A percentile compares a stretch with the other conserved stretches of the same genome.
These are phyloP conservation scores for Crepidodera aurea DNA, from an alignment of 2,888 invertebrate species.

Conservation along the genomic window DNA sequence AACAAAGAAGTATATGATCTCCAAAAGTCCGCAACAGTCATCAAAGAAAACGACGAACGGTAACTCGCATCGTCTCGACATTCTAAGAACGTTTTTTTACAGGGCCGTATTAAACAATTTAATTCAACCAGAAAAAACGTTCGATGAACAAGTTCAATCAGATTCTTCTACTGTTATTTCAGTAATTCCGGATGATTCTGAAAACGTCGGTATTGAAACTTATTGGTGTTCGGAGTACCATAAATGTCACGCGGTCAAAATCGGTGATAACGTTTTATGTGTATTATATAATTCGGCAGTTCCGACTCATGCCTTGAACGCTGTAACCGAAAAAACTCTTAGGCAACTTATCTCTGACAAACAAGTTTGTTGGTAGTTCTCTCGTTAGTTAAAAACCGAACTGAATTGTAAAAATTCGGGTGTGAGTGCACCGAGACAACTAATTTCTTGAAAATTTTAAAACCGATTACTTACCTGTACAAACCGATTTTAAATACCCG, in stretches of 20 bases:
- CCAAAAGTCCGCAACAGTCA: constrained; percentile 70
- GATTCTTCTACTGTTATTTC: constrained; percentile 26
- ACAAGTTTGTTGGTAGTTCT: constrained; percentile 71
- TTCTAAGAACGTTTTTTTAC: constrained; percentile 78
- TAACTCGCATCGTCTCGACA: constrained; percentile 74
- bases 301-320: constrained; percentile 79
- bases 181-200: constrained; percentile 42
- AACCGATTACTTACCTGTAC: too few relatives aligned
- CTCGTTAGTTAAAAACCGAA: too few relatives aligned
- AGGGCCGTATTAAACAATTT: constrained; percentile 68
- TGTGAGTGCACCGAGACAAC: too few relatives aligned
- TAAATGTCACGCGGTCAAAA: constrained; percentile 80
- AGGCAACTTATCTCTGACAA: constrained; percentile 72
- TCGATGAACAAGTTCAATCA: constrained; percentile 35
- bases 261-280: constrained; percentile 74
- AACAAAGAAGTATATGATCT: constrained; percentile 74
- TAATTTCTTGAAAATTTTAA: too few relatives aligned
- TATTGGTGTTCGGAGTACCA: constrained; percentile 89
- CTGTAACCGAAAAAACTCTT: constrained; percentile 72
- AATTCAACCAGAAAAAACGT: constrained; percentile 45
- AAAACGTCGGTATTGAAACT: constrained; percentile 67
- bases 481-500: too few relatives aligned
- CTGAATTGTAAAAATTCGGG: too few relatives aligned
- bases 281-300: constrained; percentile 77
- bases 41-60: constrained; percentile 69